phyloP scores from a whole-genome alignment of 2,888 invertebrate genomes.

The Heliconius aoede region DNA sequence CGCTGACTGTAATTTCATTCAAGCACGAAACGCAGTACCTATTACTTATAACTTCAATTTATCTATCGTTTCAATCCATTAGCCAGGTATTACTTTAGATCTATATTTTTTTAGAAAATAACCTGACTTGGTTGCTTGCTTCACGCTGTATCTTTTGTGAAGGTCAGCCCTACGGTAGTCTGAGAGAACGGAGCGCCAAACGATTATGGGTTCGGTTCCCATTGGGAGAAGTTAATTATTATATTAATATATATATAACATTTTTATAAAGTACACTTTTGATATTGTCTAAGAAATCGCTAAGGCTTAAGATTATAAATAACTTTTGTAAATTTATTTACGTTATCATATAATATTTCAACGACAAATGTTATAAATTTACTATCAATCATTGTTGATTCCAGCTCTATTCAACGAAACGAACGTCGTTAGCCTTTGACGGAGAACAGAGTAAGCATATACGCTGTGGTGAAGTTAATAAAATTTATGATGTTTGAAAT shows the following conservation, averaged over 20 bases:
- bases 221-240: no score
- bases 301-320: not conserved
- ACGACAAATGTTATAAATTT: constrained; percentile 26
- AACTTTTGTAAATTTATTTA: not conserved
- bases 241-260: no score
- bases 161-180: no score
- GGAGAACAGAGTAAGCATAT: constrained; percentile 18
- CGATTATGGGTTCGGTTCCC: no score
- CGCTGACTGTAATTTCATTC: constrained; percentile 58
- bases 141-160: no score
- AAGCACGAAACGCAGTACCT: constrained; percentile 46
- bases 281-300: not conserved
- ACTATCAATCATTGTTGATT: constrained; percentile 26
- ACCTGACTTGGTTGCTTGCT: no score
- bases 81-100: constrained; percentile 19
- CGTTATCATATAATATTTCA: constrained; percentile 15
- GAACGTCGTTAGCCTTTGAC: constrained; percentile 23
- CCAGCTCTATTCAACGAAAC: constrained; percentile 22
- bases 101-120: not conserved
- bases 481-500: constrained; percentile 29
- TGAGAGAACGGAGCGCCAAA: no score
- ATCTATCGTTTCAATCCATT: constrained; percentile 35
- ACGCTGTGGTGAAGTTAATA: constrained; percentile 19
- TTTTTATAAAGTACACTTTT: constrained; percentile 11
- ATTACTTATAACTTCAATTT: constrained; percentile 35